Evolutionary conservation across 2,888 invertebrate species (phyloP).

Genomic region (Kuschelorhynchus macadamiae): DNA sequence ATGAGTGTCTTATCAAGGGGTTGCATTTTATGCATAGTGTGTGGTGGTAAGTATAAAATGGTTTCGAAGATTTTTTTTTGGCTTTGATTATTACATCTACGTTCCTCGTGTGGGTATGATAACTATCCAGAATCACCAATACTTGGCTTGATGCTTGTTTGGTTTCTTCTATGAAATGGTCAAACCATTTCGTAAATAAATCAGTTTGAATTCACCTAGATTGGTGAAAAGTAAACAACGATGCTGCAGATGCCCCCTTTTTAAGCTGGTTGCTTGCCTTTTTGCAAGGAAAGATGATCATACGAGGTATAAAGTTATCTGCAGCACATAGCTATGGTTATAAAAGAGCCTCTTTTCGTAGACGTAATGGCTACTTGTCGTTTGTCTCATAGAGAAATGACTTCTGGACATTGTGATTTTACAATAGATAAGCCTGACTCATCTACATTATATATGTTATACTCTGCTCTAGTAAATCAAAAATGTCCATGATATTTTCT

Average conservation of each 20-base stretch:
- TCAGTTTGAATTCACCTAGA: neutral
- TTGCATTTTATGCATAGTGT: constrained; percentile 10
- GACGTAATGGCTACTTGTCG: constrained; percentile 5
- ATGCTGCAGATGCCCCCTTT: neutral
- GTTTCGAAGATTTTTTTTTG: neutral
- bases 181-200: constrained; percentile 4
- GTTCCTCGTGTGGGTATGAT: constrained; percentile 4
- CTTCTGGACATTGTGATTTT: neutral
- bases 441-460: no score
- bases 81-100: constrained; percentile 1
- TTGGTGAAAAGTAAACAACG: neutral
- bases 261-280: neutral
- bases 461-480: no score
- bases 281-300: constrained; percentile 5
- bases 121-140: neutral
- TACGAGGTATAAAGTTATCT: neutral
- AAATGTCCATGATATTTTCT: no score
- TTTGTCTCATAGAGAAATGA: neutral
- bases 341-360: neutral
- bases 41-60: neutral
- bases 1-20: constrained; percentile 16
- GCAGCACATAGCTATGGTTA: constrained; percentile 4
- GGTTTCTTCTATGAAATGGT: neutral
- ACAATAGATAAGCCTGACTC: neutral
- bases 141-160: neutral